Conservation (phyloP, 2,888 invertebrate genomes). For the Mechanitis mazaeus region DNA sequence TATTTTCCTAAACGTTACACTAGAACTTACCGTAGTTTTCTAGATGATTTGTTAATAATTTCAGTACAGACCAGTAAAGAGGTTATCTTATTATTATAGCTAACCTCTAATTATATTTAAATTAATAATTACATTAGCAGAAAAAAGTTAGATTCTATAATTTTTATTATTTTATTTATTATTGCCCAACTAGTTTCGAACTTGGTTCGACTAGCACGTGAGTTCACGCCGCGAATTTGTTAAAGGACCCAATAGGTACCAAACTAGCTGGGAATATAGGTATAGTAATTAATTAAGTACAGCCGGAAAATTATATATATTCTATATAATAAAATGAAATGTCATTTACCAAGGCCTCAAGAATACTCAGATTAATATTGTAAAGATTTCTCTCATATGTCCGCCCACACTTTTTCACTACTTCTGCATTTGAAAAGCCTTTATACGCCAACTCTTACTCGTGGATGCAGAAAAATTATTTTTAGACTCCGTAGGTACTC, state of each 20-base stretch:
- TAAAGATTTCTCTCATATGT: conserved; percentile 57
- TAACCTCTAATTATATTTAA: no score
- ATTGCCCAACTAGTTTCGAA: no score
- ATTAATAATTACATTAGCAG: no score
- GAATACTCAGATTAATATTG: conserved; percentile 49
- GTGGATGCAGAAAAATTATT: conserved; percentile 13
- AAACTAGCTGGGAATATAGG: no score
- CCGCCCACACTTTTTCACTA: conserved; percentile 47
- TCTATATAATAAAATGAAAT: neutral
- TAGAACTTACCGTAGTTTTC: neutral
- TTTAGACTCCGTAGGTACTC: conserved; percentile 6
- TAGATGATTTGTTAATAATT: neutral
- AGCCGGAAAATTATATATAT: no score
- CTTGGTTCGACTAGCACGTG: no score
- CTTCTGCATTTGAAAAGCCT: conserved; percentile 33
- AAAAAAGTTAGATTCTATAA: no score
- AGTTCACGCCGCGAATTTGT: no score
- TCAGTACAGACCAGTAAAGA: neutral
- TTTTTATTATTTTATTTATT: no score
- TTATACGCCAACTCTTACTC: conserved; percentile 12
- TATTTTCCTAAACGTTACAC: neutral
- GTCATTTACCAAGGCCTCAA: conserved; percentile 33
- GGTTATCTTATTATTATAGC: no score
- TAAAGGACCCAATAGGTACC: no score
- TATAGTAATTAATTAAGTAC: no score